phyloP scores from a whole-genome alignment of 2,113 vertebrate genomes.

The Forbesichthys agassizii region DNA sequence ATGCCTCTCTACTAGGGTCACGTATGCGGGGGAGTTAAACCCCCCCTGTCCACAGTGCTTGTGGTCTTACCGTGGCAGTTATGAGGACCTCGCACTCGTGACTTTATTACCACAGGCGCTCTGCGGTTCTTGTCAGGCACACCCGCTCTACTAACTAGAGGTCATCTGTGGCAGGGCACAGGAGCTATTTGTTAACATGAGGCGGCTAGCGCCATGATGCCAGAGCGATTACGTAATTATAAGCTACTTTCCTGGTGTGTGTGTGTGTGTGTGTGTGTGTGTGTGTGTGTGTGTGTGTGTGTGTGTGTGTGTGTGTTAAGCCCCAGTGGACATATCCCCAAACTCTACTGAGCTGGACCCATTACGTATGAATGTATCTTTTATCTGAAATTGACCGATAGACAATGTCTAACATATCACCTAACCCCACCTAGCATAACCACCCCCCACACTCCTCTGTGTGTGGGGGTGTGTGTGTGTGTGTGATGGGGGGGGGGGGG shows the following conservation, averaged over 20 bases:
- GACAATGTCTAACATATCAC: constrained; percentile 47
- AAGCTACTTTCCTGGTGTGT: not conserved
- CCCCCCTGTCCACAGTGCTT: constrained; percentile 28
- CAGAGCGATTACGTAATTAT: not conserved
- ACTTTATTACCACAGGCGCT: constrained; percentile 59
- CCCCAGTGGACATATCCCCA: constrained; percentile 33
- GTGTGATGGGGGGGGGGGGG: not conserved
- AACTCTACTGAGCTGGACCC: constrained; percentile 34
- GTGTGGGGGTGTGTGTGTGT: not conserved
- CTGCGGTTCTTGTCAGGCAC: not conserved
- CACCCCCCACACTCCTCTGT: constrained; percentile 32
- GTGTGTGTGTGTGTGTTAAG: not conserved
- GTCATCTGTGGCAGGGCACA: constrained; percentile 37
- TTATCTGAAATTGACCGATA: constrained; percentile 46
- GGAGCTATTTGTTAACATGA: constrained; percentile 29
- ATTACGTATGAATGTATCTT: constrained; percentile 49
- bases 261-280: not conserved
- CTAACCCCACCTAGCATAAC: constrained; percentile 49
- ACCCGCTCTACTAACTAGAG: constrained; percentile 56
- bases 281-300: not conserved
- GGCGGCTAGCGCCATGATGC: constrained; percentile 8
- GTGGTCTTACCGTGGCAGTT: constrained; percentile 12
- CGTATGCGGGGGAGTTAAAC: constrained; percentile 49
- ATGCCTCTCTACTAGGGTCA: constrained; percentile 55
- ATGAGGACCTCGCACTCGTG: constrained; percentile 26